Conservation (phyloP, 2,888 invertebrate species). For the Lucinisca nassula region DNA sequence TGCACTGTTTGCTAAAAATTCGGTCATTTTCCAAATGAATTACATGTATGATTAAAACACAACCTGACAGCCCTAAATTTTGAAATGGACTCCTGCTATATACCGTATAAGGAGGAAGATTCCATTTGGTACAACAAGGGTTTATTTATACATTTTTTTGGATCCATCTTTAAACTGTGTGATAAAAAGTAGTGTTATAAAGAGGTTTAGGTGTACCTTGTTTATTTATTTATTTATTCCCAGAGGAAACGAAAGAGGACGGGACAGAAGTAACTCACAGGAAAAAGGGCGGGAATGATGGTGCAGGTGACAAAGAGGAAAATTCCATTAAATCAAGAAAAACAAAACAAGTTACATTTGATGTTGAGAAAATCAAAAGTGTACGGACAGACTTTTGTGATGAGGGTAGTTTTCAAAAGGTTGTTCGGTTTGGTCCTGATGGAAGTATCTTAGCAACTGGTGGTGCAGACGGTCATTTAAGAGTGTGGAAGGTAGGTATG, state of each 20-base stretch:
- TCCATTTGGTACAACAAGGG: too few relatives aligned
- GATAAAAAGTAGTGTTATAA: too few relatives aligned
- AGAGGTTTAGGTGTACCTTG: too few relatives aligned
- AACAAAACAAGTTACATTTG: slow-evolving; percentile 86
- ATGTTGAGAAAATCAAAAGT: slow-evolving; percentile 83
- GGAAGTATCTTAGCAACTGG: slow-evolving; percentile 96
- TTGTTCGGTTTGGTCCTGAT: slow-evolving; percentile 93
- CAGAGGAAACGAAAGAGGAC: slow-evolving; percentile 33
- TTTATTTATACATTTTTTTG: too few relatives aligned
- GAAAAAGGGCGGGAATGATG: slow-evolving; percentile 56
- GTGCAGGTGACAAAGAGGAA: slow-evolving; percentile 26
- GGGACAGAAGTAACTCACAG: slow-evolving; percentile 65
- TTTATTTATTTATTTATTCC: too few relatives aligned
- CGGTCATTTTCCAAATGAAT: too few relatives aligned
- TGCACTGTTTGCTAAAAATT: too few relatives aligned
- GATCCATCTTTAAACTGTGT: too few relatives aligned
- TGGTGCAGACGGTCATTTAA: slow-evolving; percentile 95
- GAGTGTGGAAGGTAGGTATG: slow-evolving; percentile 92
- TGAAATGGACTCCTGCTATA: too few relatives aligned
- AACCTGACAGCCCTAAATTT: too few relatives aligned
- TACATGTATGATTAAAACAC: too few relatives aligned
- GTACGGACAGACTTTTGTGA: slow-evolving; percentile 88
- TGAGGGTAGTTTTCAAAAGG: slow-evolving; percentile 95
- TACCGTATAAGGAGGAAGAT: too few relatives aligned
- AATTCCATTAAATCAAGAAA: slow-evolving; percentile 26